phyloP scores from a whole-genome alignment of 1,140 invertebrate genomes.

The Drosophila grimshawi region DNA sequence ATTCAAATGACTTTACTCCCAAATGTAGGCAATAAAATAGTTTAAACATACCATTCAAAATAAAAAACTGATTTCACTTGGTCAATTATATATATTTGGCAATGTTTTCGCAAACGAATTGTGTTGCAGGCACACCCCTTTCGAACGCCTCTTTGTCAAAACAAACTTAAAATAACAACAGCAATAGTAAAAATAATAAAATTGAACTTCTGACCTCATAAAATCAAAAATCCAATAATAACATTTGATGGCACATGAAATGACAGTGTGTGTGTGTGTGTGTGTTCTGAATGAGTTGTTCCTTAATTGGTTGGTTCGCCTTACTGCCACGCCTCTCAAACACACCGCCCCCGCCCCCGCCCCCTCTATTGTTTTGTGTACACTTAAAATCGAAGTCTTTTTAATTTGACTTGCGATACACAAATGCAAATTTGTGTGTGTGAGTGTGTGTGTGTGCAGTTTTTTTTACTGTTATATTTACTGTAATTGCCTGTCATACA shows the following conservation, averaged over 20 bases:
- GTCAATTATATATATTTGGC: not conserved
- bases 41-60: not conserved
- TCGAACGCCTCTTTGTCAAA: conserved; percentile 4
- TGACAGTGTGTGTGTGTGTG: conserved; percentile 25
- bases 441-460: conserved; percentile 25
- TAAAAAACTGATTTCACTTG: no score
- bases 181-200: not conserved
- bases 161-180: conserved; percentile 20
- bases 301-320: conserved; percentile 33
- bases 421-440: conserved; percentile 47
- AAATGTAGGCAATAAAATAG: conserved; percentile 16
- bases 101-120: conserved; percentile 1
- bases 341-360: no score
- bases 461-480: conserved; percentile 68
- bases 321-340: not conserved
- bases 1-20: not conserved
- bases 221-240: conserved; percentile 23
- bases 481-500: conserved; percentile 60
- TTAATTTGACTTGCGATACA: conserved; percentile 68
- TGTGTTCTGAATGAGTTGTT: conserved; percentile 24
- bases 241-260: conserved; percentile 45
- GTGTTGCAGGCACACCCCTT: not conserved
- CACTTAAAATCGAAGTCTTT: conserved; percentile 61
- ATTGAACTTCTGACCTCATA: conserved; percentile 9
- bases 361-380: conserved; percentile 9